Percentiles rank a stretch among this genome's conserved stretches.
phyloP scores from a whole-genome alignment of 2,888 invertebrate genomes.

The Drosophila ezoana region DNA sequence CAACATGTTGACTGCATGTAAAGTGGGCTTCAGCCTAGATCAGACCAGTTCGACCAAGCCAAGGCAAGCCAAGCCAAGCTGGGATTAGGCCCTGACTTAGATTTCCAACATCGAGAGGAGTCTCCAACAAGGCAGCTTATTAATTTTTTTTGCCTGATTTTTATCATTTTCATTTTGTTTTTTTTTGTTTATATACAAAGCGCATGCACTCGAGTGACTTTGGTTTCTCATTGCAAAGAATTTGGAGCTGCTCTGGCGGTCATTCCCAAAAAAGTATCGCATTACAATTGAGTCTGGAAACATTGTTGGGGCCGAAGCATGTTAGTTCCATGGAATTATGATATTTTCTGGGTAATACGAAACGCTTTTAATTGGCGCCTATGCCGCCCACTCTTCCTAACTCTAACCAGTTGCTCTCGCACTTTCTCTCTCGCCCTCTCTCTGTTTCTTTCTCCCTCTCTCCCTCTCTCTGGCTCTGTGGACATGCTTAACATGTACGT shows the following conservation, averaged over 20 bases:
- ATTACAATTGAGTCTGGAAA: slow-evolving; percentile 58
- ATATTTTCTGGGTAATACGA: slow-evolving; percentile 76
- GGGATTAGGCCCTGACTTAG: slow-evolving; percentile 10
- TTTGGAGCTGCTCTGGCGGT: slow-evolving; percentile 35
- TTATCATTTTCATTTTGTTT: slow-evolving; percentile 37
- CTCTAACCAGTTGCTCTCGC: slow-evolving; percentile 32
- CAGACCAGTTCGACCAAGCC: slow-evolving; percentile 16
- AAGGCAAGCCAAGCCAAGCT: not conserved
- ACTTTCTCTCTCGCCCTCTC: slow-evolving; percentile 15
- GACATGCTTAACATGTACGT: slow-evolving; percentile 67
- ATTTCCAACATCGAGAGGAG: slow-evolving; percentile 26
- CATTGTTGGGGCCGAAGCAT: slow-evolving; percentile 60
- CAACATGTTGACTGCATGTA: slow-evolving; percentile 75
- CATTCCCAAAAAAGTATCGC: slow-evolving; percentile 66
- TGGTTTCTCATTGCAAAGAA: slow-evolving; percentile 28
- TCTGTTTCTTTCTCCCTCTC: not conserved
- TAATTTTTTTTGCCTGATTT: slow-evolving; percentile 27
- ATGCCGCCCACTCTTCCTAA: slow-evolving; percentile 46
- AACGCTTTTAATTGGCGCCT: slow-evolving; percentile 80
- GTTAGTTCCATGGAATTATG: slow-evolving; percentile 80
- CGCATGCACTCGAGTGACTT: slow-evolving; percentile 75
- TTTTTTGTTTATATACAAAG: slow-evolving; percentile 74
- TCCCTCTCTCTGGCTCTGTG: slow-evolving; percentile 6
- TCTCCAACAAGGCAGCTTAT: slow-evolving; percentile 54
- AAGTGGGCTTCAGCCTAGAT: slow-evolving; percentile 47